Base-by-base conservation (phyloP, 2,888 invertebrate species). In the Lithophane ornitopus region DNA sequence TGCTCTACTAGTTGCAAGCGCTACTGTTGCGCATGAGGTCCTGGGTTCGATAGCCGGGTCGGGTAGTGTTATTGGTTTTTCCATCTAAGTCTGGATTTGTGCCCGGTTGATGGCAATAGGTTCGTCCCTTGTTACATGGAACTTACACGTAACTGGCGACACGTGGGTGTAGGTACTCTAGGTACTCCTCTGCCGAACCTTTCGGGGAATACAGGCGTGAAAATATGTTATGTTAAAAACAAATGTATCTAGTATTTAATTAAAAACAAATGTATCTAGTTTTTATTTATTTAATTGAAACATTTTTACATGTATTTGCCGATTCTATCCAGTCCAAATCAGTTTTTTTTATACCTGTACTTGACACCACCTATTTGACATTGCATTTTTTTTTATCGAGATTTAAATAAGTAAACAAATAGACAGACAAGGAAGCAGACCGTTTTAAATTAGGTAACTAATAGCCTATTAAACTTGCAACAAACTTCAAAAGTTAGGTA, bases 401-500 rank as follows among this genome's bases (percentile, higher is more conserved):
- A 41, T 69, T 59, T 22, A 2, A 26, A 3, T 34, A 12, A 0
- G 58, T 19, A n/a, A 26, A 39, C 19, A 19, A 19, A n/a, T 8
- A 14, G 2, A 0, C 12, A 19, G n/a, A 34, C 12, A 56, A 61
- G 3, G 34, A 39, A 19, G 39, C n/a, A n/a, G n/a, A 26, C 34
- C 14, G 6, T 66, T 66, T 49, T 11, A 67, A 66, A 46, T 19
- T 12, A n/a, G n/a, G n/a, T n/a, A 19, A 70, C 0, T 0, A 46
- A 46, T n/a, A 6, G 16, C 3, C 0, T 22, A 28, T 52, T 71
- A 26, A 78, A 34, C 26, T 71, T 65, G 52, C 16, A 34, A 49
- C 14, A 22, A 22, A 44, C 46, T 73, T 41, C n/a, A 56, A 41
- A 58, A 28, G 28, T 72, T 54, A 59, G 34, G 14, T 61, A 65